These are phyloP conservation scores for Phyto melanocephala DNA, from an alignment of 2,888 invertebrate species.

Conservation along the genomic window DNA sequence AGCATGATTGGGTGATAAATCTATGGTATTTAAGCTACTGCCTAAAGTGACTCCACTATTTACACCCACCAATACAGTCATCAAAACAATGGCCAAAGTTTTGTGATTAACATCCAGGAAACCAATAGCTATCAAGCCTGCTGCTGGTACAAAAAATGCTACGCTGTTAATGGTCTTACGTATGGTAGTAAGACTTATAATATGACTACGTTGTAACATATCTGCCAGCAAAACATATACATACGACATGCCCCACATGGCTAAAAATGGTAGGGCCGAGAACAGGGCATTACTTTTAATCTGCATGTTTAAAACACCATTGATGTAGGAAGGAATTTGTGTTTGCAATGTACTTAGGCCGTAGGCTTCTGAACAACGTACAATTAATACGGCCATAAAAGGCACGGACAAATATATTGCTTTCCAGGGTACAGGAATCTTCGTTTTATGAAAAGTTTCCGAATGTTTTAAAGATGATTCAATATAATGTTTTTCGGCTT, in stretches of 20 bases:
- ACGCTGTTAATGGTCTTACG: conserved; percentile 73
- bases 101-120: conserved; percentile 78
- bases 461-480: conserved; percentile 78
- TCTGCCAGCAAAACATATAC: conserved; percentile 79
- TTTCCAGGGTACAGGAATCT: conserved; percentile 82
- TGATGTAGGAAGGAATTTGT: conserved; percentile 83
- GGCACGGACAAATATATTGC: conserved; percentile 84
- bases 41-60: conserved; percentile 78
- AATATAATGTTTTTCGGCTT: conserved; percentile 82
- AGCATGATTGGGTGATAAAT: conserved; percentile 83
- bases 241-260: conserved; percentile 78
- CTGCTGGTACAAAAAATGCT: conserved; percentile 80
- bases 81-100: conserved; percentile 78
- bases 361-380: conserved; percentile 84
- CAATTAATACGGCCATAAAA: conserved; percentile 81
- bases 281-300: conserved; percentile 80
- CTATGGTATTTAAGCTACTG: conserved; percentile 81
- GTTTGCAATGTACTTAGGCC: conserved; percentile 85
- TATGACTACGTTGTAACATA: conserved; percentile 75
- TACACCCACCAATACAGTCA: conserved; percentile 80
- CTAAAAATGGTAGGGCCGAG: conserved; percentile 80
- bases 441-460: conserved; percentile 67
- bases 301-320: conserved; percentile 82
- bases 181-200: conserved; percentile 74
- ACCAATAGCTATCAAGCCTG: conserved; percentile 80